Conservation (phyloP, 2,113 vertebrate species). For the Taurulus bubalis region DNA sequence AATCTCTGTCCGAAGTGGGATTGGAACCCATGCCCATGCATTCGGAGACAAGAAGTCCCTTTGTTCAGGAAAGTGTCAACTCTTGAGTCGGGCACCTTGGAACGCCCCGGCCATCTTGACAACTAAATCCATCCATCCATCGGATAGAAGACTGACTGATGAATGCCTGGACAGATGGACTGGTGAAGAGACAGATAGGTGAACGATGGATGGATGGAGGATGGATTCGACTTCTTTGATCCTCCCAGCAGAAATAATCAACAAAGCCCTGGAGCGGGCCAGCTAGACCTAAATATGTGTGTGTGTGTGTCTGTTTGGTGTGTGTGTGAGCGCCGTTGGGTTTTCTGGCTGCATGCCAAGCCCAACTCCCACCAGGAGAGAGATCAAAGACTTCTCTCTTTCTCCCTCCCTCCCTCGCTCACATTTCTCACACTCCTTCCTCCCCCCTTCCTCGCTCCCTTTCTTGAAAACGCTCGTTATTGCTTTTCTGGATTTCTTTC, state of each 20-base stretch:
- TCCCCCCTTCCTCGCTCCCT: not conserved
- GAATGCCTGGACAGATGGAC: slow-evolving; percentile 52
- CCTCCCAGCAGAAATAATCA: slow-evolving; percentile 87
- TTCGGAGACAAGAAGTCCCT: slow-evolving; percentile 85
- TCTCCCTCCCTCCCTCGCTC: slow-evolving; percentile 54
- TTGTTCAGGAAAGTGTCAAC: not conserved
- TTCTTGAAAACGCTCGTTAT: slow-evolving; percentile 52
- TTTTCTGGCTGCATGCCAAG: slow-evolving; percentile 76
- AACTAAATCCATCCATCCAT: not conserved
- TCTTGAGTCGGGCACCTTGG: slow-evolving; percentile 77
- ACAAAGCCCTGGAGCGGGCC: slow-evolving; percentile 84
- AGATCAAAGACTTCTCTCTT: slow-evolving; percentile 73
- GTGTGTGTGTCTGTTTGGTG: slow-evolving; percentile 41
- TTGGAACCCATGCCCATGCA: slow-evolving; percentile 91
- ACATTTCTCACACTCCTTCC: slow-evolving; percentile 58
- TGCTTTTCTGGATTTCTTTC: slow-evolving; percentile 47
- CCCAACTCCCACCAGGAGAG: slow-evolving; percentile 77
- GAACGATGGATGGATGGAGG: slow-evolving; percentile 38
- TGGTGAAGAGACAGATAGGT: slow-evolving; percentile 42
- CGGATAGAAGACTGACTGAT: slow-evolving; percentile 20
- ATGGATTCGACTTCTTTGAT: slow-evolving; percentile 79
- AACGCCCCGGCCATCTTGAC: slow-evolving; percentile 73
- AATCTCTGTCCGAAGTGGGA: slow-evolving; percentile 77
- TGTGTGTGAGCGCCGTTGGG: slow-evolving; percentile 56
- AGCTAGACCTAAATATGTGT: slow-evolving; percentile 68